These are phyloP conservation scores for Tachysurus vachellii DNA, from an alignment of 2,113 vertebrate species.

Conservation along the genomic window DNA sequence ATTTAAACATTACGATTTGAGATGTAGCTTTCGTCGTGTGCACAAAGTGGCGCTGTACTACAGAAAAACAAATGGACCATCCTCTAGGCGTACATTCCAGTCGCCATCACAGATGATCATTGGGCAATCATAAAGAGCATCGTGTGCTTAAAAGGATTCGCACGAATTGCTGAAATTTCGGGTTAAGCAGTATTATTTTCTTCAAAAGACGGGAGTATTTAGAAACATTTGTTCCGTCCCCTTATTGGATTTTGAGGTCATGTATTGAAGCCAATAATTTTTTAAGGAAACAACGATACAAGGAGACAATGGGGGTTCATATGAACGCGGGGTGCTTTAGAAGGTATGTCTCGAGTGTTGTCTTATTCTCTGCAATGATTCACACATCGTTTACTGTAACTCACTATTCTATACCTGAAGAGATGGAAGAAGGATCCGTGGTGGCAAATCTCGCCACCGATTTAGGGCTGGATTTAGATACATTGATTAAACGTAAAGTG, in stretches of 20 bases:
- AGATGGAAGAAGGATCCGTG: conserved; percentile 78
- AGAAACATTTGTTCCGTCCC: not conserved
- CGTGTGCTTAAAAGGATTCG: not conserved
- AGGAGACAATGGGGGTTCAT: conserved; percentile 47
- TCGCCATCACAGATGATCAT: not conserved
- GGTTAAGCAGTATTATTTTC: not conserved
- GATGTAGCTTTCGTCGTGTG: not conserved
- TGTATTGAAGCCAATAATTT: not conserved
- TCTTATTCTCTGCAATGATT: conserved; percentile 50
- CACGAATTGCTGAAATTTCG: not conserved
- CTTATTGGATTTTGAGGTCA: not conserved
- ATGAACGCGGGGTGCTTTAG: not conserved
- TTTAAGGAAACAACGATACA: not conserved
- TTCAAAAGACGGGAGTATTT: not conserved
- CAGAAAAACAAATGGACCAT: conserved; percentile 26
- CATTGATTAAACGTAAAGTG: conserved; percentile 64
- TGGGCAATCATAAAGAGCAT: not conserved
- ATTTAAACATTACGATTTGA: conserved; percentile 52
- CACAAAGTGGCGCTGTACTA: conserved; percentile 54
- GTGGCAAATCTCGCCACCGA: conserved; percentile 80
- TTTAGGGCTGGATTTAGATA: conserved; percentile 72
- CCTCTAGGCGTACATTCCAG: not conserved
- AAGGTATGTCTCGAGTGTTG: conserved; percentile 54
- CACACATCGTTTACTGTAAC: conserved; percentile 50
- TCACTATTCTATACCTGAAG: conserved; percentile 78